Base-by-base conservation (phyloP, 1,140 invertebrate species). In the Cryptotermes secundus region DNA sequence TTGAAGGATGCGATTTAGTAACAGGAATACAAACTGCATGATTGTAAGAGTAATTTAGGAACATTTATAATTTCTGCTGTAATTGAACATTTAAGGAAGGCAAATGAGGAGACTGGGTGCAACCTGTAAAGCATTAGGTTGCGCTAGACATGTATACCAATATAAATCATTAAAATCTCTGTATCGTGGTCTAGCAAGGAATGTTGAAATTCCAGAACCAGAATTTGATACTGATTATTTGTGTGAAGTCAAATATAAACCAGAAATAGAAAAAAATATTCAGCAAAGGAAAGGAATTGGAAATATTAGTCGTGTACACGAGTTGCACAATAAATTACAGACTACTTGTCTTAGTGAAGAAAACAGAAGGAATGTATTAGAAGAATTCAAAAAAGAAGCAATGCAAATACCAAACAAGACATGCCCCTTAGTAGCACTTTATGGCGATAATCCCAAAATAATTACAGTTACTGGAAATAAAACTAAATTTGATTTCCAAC, bases 391-490 rank as follows among this genome's bases (percentile, higher is more conserved):
- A 3, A 86, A 88, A 80, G 93, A 95, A 89, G 90, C 95, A 38
- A 88, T 89, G 72, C 93, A 91, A 88, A 93, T 97, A 85, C 96
- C 96, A 53, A 97, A 97, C 89, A 89, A 88, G 85, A 95, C 94
- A 31, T 94, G 96, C 90, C 94, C 95, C 31, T 87, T 88, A 19
- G 89, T 96, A 4, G 86, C 89, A 53, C 85, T 90, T 10, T 93
- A 94, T 87, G 90, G 90, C 16, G 89, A 92, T 45, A 87, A 93
- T 59, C 93, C 95, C 19, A 89, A 89, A 84, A 86, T 94, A 85
- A 81, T 97, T 22, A 91, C 91, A 86, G 87, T 90, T 86, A 90
- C 91, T 86, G 94, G 94, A 72, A 59, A 89, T 16, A 92, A 91
- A 87, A 90, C 87, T 87, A 87, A 89, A 79, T 93, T 92, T 89